Percentiles rank a stretch among this genome's conserved stretches.
Conservation (phyloP, 2,888 invertebrate species). For the Rotaria sp. region DNA sequence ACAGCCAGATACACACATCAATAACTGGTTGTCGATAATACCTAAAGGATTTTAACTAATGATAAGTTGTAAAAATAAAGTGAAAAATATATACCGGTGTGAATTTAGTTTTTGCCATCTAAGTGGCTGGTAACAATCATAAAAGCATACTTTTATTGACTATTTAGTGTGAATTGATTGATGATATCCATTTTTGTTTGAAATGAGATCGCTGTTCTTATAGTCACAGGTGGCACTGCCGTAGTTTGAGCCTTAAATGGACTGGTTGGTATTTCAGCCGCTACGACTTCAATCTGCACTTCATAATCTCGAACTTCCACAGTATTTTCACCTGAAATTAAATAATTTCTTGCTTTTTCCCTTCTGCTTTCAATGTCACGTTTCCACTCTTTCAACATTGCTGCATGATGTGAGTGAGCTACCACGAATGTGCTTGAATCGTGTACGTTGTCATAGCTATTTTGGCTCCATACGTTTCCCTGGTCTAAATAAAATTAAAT, state of each 20-base stretch:
- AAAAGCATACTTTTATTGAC: neutral
- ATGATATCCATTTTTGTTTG: neutral
- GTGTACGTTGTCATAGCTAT: neutral
- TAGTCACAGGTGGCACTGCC: neutral
- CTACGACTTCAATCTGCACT: neutral
- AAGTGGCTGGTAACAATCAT: neutral
- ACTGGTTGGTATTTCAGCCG: neutral
- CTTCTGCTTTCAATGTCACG: neutral
- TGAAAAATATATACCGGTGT: neutral
- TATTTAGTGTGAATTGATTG: neutral
- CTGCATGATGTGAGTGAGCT: neutral
- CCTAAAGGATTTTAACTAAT: neutral
- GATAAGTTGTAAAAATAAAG: neutral
- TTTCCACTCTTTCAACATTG: neutral
- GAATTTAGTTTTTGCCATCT: neutral
- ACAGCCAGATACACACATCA: neutral
- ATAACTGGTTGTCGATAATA: neutral
- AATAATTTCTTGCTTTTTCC: neutral
- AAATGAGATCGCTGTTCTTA: neutral
- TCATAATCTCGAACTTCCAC: neutral
- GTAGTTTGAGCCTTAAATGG: neutral
- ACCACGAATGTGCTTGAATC: neutral
- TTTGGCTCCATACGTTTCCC: neutral
- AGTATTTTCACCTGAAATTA: neutral
- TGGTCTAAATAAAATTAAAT: neutral